These are phyloP conservation scores for Phoxinus phoxinus DNA, from an alignment of 2,113 vertebrate species.

Conservation along the genomic window DNA sequence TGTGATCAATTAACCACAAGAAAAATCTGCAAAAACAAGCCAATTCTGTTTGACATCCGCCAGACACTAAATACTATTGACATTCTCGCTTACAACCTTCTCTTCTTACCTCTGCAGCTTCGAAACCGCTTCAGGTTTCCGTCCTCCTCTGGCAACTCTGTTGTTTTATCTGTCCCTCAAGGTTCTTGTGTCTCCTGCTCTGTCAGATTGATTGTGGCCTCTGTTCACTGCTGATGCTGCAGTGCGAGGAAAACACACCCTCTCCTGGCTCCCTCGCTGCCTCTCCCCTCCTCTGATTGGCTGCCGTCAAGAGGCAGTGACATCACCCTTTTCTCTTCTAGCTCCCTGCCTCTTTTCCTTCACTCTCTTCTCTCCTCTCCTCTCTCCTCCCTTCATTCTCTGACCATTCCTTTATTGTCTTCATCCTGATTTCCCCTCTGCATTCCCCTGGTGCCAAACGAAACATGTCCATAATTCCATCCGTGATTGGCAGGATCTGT, in stretches of 20 bases:
- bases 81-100: conserved; percentile 39
- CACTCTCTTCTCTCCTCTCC: conserved; percentile 19
- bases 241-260: conserved; percentile 82
- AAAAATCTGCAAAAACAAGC: not conserved
- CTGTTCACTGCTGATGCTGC: conserved; percentile 79
- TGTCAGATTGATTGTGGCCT: conserved; percentile 75
- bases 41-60: not conserved
- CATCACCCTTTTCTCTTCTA: conserved; percentile 59
- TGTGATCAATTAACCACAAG: not conserved
- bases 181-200: conserved; percentile 62
- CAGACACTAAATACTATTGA: not conserved
- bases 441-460: conserved; percentile 41
- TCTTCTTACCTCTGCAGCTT: conserved; percentile 70
- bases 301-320: conserved; percentile 57
- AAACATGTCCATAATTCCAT: conserved; percentile 22
- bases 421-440: conserved; percentile 37
- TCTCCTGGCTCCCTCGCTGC: conserved; percentile 73
- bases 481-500: conserved; percentile 29
- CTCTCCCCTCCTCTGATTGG: conserved; percentile 65
- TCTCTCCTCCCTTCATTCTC: conserved; percentile 55
- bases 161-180: conserved; percentile 53
- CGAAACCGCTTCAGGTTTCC: conserved; percentile 49
- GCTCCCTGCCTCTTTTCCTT: conserved; percentile 51
- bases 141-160: conserved; percentile 51
- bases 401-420: conserved; percentile 72